These are phyloP conservation scores for Schizopygopsis malacanthus DNA, from an alignment of 2,797 vertebrate genomes.

Conservation along the genomic window DNA sequence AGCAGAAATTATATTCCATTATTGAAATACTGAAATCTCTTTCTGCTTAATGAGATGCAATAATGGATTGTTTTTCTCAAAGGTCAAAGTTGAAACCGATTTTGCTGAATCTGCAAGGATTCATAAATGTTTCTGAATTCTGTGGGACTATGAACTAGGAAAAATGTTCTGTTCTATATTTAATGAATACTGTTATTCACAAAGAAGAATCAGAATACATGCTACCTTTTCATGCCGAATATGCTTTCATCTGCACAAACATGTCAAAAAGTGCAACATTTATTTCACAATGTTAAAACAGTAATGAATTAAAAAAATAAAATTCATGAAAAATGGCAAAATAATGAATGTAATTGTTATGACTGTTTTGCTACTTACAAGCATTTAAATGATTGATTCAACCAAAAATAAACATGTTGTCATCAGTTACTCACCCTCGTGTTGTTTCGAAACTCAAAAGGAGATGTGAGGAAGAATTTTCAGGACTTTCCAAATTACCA, in stretches of 20 bases:
- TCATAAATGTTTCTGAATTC: background rate
- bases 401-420: background rate
- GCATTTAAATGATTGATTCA: background rate
- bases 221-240: background rate
- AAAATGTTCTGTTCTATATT: background rate
- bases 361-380: background rate
- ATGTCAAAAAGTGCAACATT: background rate
- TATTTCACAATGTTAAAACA: background rate
- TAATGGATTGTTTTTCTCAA: slow-evolving; percentile 12
- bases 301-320: background rate
- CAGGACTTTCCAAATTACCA: background rate
- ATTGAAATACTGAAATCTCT: slow-evolving; percentile 5
- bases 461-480: background rate
- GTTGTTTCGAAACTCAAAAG: background rate
- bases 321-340: too few species aligned
- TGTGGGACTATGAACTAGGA: background rate
- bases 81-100: slow-evolving; percentile 12
- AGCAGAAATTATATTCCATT: slow-evolving; percentile 28
- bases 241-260: background rate
- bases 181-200: background rate
- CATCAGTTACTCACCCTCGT: background rate
- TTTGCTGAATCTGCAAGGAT: slow-evolving; percentile 20
- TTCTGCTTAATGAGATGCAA: slow-evolving; percentile 16
- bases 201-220: background rate
- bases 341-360: background rate